phyloP scores from a whole-genome alignment of 2,888 invertebrate species.

The Himalopsyche tibetana region DNA sequence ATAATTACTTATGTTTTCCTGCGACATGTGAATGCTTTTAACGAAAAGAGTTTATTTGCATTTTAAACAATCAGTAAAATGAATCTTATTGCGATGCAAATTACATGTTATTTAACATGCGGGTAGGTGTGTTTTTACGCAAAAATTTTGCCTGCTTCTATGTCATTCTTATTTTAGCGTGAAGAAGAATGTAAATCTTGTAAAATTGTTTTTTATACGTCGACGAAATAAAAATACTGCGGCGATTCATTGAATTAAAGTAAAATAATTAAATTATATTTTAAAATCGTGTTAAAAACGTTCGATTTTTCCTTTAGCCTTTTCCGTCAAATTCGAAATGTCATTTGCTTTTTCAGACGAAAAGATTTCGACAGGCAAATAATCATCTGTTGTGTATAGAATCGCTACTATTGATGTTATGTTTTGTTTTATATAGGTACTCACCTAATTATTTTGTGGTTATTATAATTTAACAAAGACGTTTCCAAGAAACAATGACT shows the following conservation, averaged over 20 bases:
- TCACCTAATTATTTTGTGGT: neutral
- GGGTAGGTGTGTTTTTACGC: constrained; percentile 10
- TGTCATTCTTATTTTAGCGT: constrained; percentile 18
- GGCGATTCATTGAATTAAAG: no score
- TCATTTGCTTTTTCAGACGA: neutral
- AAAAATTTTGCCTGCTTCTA: neutral
- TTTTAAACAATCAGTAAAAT: constrained; percentile 1
- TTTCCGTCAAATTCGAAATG: neutral
- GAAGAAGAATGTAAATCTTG: neutral
- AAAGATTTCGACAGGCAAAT: no score
- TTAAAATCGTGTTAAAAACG: no score
- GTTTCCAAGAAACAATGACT: neutral
- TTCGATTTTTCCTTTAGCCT: no score
- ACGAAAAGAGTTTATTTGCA: neutral
- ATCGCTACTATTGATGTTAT: neutral
- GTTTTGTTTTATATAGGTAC: neutral
- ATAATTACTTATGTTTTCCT: neutral
- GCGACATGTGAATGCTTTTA: neutral
- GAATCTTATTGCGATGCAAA: neutral
- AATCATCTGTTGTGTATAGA: no score
- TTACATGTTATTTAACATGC: constrained; percentile 25
- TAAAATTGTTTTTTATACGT: no score
- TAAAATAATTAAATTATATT: no score
- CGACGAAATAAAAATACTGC: no score
- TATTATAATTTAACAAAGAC: neutral